A percentile compares a stretch with the other conserved stretches of the same genome.
Evolutionary conservation across 2,113 vertebrate species (phyloP).

Genomic region (Upupa epops): DNA sequence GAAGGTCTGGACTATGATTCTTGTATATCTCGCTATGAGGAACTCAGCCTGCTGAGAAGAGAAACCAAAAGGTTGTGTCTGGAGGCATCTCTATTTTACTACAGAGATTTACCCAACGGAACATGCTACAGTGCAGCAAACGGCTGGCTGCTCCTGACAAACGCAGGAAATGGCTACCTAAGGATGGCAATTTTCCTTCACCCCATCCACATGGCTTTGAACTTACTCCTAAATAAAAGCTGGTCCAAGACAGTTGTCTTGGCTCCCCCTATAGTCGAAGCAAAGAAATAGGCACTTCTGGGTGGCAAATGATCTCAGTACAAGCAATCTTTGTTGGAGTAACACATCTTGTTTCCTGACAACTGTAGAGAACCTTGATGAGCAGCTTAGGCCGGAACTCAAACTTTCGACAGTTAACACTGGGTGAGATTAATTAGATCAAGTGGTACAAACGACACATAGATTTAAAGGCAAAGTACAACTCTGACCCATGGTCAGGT

Average conservation of each 20-base stretch:
- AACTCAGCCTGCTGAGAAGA: not conserved
- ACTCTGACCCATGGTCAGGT: not conserved
- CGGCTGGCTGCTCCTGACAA: not conserved
- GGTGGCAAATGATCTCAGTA: not conserved
- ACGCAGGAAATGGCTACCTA: not conserved
- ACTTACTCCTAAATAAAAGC: not conserved
- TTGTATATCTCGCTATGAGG: not conserved
- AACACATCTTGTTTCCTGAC: accelerated
- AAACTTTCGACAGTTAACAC: not conserved
- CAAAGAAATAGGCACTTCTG: not conserved
- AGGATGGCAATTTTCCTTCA: not conserved
- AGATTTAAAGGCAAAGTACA: not conserved
- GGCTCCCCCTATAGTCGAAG: slow-evolving; percentile 26
- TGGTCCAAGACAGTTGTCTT: not conserved
- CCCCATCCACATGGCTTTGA: not conserved
- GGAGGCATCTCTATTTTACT: not conserved
- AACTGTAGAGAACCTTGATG: not conserved
- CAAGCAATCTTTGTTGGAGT: not conserved
- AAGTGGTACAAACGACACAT: not conserved
- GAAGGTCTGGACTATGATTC: not conserved
- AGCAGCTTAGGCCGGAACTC: not conserved
- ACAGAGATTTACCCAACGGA: not conserved
- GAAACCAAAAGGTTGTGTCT: not conserved
- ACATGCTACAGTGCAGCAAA: not conserved
- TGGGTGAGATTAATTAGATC: not conserved